Base-by-base conservation (phyloP, 2,797 vertebrate genomes). In the Muscicapa striata region DNA sequence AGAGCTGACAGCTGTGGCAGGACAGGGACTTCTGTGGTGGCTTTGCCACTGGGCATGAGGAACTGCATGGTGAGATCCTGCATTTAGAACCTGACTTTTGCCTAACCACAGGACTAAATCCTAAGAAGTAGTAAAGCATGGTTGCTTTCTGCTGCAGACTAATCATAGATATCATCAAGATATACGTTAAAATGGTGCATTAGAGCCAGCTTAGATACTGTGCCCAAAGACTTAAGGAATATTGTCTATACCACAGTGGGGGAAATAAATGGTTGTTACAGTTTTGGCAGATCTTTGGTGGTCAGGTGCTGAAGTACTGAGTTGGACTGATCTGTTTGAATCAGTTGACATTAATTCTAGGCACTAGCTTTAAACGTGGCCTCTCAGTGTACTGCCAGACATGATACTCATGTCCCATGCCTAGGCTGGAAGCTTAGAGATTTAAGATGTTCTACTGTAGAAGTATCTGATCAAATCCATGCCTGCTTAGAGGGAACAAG, bases 381-480 rank as follows among this genome's bases (percentile, higher is more conserved):
- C 38, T 68, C 24, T 75, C 0, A 0, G 9, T 6, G 0, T 78
- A 23, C 20, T 48, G 14, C 13, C 4, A 2, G 45, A 15, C 5
- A 2, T 11, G 52, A 23, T 43, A 32, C 5, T 24, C 6, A 8
- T 0, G 0, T 55, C 26, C 66, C 14, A 3, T 49, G 20, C 13
- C 11, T 29, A n/a, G 20, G 23, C 38, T 59, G 43, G 51, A 59
- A 78, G 30, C 40, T 81, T 43, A 48, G 67, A 66, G 16, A 34
- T 83, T 83, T 66, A 36, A 59, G 32, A 52, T 66, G 30, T 13
- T 34, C 24, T 34, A 9, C 8, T 43, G 21, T 29, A n/a, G 40
- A 66, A 43, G 38, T 23, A 59, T 21, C 12, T 69, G 30, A 38
- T 58, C 3, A 76, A 77, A 41, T 73, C 40, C 18, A 15, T 75